phyloP scores from a whole-genome alignment of 1,140 invertebrate genomes.

The Thaumatotibia leucotreta region DNA sequence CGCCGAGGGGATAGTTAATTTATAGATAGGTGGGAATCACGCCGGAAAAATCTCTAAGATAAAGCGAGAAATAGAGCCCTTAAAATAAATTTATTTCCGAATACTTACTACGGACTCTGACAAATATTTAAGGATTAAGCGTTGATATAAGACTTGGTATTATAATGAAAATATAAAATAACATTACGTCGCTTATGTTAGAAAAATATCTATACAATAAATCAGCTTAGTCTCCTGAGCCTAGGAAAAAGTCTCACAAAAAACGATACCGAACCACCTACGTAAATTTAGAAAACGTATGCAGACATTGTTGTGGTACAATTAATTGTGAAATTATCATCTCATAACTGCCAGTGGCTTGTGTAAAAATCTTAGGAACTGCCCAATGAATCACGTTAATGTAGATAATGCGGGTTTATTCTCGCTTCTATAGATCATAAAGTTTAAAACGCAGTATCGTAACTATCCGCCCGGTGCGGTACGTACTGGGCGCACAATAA shows the following conservation, averaged over 20 bases:
- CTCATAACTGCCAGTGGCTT: constrained; percentile 3
- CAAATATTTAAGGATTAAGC: background rate
- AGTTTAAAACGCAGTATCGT: constrained; percentile 24
- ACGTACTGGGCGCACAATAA: constrained; percentile 53
- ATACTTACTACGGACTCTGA: background rate
- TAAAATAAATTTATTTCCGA: background rate
- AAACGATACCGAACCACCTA: background rate
- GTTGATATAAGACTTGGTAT: constrained; percentile 6
- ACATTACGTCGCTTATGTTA: background rate
- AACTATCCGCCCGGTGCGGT: constrained; percentile 12
- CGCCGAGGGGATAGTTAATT: constrained; percentile 25
- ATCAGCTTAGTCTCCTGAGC: background rate
- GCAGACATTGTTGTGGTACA: background rate
- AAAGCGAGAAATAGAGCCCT: constrained; percentile 6
- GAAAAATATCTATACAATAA: constrained; percentile 2
- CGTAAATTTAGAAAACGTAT: background rate
- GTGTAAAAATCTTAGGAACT: constrained; percentile 8
- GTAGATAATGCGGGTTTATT: constrained; percentile 9
- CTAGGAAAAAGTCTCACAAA: background rate
- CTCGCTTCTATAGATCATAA: background rate
- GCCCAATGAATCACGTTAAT: constrained; percentile 5
- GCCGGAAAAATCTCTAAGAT: constrained; percentile 10
- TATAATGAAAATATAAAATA: constrained; percentile 4
- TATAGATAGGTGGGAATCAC: constrained; percentile 15
- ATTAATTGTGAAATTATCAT: constrained; percentile 14